Percentiles rank a stretch among this genome's conserved stretches.
These are phyloP conservation scores for Eupsilia transversa DNA, from an alignment of 2,888 invertebrate genomes.

Conservation along the genomic window DNA sequence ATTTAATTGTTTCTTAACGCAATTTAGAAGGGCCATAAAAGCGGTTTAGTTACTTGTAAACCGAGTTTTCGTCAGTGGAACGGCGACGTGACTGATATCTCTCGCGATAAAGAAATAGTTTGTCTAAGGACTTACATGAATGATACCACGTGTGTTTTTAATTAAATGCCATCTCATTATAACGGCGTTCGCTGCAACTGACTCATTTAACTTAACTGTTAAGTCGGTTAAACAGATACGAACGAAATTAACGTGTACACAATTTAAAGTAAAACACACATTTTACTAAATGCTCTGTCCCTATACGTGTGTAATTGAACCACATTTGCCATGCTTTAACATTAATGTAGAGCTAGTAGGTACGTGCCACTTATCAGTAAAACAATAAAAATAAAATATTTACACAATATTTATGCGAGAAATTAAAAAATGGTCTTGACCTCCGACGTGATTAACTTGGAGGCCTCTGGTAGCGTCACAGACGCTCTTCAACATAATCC, in stretches of 20 bases:
- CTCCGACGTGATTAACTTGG: conserved; percentile 32
- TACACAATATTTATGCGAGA: conserved; percentile 10
- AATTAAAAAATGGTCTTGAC: conserved; percentile 7
- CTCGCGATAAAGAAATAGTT: conserved; percentile 69
- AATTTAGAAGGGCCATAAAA: conserved; percentile 72
- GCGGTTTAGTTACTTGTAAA: conserved; percentile 68
- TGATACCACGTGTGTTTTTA: conserved; percentile 62
- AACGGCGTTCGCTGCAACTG: conserved; percentile 69
- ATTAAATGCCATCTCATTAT: conserved; percentile 67
- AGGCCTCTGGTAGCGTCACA: conserved; percentile 24
- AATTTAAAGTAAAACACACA: conserved; percentile 51
- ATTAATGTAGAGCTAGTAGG: conserved; percentile 7
- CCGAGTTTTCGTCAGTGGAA: conserved; percentile 70
- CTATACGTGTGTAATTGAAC: conserved; percentile 46
- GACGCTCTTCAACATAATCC: conserved; percentile 19
- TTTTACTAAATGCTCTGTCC: conserved; percentile 35
- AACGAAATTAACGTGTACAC: conserved; percentile 53
- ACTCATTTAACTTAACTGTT: conserved; percentile 68
- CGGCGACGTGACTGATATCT: conserved; percentile 79
- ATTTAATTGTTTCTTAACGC: conserved; percentile 73
- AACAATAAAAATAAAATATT: conserved; percentile 19
- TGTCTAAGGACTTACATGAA: conserved; percentile 67
- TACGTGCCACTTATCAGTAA: conserved; percentile 10
- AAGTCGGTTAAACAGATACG: conserved; percentile 52
- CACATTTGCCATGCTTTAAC: conserved; percentile 21